Conservation (phyloP, 2,797 vertebrate genomes). For the Mormyrops boulengeri region DNA sequence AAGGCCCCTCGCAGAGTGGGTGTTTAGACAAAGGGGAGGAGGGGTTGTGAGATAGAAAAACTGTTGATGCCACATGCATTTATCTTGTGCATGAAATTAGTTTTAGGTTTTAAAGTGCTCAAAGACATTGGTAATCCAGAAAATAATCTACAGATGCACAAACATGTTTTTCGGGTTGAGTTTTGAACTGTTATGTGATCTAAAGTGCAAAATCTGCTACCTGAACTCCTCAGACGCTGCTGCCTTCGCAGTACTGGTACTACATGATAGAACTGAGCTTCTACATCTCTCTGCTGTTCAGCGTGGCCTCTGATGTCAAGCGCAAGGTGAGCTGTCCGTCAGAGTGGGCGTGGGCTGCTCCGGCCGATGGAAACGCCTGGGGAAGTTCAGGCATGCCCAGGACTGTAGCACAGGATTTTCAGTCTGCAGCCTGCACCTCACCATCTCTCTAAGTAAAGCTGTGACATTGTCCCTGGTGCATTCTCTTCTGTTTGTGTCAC, state of each 20-base stretch:
- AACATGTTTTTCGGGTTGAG: background rate
- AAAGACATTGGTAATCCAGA: background rate
- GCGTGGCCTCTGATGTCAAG: constrained; percentile 88
- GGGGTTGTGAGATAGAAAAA: background rate
- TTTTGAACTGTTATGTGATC: background rate
- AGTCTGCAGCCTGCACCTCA: background rate
- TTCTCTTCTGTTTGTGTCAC: background rate
- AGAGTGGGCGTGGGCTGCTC: background rate
- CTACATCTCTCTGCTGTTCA: constrained; percentile 86
- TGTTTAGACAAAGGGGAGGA: background rate
- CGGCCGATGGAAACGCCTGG: background rate
- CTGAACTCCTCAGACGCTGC: constrained; percentile 59
- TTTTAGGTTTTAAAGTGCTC: background rate
- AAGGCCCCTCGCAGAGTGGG: background rate
- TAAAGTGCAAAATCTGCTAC: background rate
- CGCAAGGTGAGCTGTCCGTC: constrained; percentile 76
- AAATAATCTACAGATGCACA: background rate
- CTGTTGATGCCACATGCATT: background rate
- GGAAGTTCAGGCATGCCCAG: background rate
- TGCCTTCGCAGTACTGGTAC: constrained; percentile 84
- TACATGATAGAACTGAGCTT: constrained; percentile 92
- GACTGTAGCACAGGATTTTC: background rate
- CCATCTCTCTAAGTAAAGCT: background rate
- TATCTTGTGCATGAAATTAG: background rate
- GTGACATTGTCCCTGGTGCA: background rate